A percentile compares a stretch with the other conserved stretches of the same genome.
Conservation (phyloP, 2,888 invertebrate genomes). For the Pristionchus entomophagus region DNA sequence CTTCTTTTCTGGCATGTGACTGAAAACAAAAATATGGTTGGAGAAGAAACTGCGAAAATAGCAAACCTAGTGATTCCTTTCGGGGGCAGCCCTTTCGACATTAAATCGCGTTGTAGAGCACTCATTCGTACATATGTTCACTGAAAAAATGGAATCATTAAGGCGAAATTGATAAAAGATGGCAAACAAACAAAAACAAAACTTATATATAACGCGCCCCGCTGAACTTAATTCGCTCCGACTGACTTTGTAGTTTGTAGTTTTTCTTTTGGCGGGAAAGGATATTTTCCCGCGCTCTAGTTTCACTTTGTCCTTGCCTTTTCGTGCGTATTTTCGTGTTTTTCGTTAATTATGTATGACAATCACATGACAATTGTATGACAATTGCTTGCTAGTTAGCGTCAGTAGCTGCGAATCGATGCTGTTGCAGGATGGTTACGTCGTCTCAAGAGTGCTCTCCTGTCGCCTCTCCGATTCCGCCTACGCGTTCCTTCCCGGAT, state of each 20-base stretch:
- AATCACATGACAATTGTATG: background rate
- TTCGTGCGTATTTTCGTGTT: background rate
- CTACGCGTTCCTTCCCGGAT: background rate
- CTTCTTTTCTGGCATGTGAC: conserved; percentile 10
- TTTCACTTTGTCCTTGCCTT: background rate
- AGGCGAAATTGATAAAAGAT: background rate
- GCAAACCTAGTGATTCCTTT: conserved; percentile 34
- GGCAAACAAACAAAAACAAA: background rate
- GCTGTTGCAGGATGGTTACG: background rate
- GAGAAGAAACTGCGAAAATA: no score
- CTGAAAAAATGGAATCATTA: background rate
- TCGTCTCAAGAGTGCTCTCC: conserved; percentile 32
- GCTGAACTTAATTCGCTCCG: background rate
- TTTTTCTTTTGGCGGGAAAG: conserved; percentile 9
- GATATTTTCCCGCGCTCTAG: background rate
- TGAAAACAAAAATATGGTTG: background rate
- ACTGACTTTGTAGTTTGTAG: background rate
- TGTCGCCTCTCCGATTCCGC: conserved; percentile 11
- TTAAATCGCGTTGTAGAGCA: conserved; percentile 34
- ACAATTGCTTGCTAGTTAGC: no score
- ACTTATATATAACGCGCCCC: background rate
- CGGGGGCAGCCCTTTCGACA: conserved; percentile 40
- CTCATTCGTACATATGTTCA: conserved; percentile 27
- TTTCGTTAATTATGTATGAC: background rate
- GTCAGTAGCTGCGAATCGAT: background rate